Evolutionary conservation across 2,113 vertebrate species (phyloP).

Genomic region (Prunella fulvescens): DNA sequence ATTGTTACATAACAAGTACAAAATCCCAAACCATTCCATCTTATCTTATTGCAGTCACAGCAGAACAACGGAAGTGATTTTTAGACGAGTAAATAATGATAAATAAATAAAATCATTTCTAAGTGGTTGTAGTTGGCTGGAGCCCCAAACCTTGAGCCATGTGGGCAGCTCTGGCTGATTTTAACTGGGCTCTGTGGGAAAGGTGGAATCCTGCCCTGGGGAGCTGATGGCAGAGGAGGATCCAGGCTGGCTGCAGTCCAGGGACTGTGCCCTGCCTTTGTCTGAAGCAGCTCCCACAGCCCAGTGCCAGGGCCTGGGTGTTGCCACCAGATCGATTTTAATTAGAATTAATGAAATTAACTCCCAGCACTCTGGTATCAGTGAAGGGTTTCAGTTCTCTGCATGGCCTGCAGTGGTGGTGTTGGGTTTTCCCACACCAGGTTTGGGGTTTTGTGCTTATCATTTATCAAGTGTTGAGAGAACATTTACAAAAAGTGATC

Average conservation of each 20-base stretch:
- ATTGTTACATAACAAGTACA: rapidly evolving
- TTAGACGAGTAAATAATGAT: not conserved
- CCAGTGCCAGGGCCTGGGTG: not conserved
- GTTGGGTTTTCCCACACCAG: not conserved
- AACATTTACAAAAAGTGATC: rapidly evolving
- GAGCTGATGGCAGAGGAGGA: not conserved
- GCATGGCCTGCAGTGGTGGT: rapidly evolving
- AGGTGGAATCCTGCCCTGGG: not conserved
- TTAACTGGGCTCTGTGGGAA: rapidly evolving
- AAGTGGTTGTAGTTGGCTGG: rapidly evolving
- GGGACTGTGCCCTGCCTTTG: not conserved
- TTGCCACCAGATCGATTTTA: not conserved
- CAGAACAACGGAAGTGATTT: not conserved
- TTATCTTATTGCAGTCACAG: rapidly evolving
- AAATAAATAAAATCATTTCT: not conserved
- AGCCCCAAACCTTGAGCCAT: not conserved
- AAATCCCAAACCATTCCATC: not conserved
- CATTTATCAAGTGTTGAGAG: not conserved
- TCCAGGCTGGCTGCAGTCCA: not conserved
- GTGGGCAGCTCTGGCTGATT: not conserved
- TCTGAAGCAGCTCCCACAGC: not conserved
- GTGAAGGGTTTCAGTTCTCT: not conserved
- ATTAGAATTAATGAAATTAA: not conserved
- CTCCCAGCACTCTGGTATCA: not conserved
- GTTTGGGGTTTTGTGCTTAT: not conserved